Percentiles rank a stretch among this genome's conserved stretches.
Evolutionary conservation across 2,888 invertebrate genomes (phyloP).

Genomic region (Deladenus siricidicola): DNA sequence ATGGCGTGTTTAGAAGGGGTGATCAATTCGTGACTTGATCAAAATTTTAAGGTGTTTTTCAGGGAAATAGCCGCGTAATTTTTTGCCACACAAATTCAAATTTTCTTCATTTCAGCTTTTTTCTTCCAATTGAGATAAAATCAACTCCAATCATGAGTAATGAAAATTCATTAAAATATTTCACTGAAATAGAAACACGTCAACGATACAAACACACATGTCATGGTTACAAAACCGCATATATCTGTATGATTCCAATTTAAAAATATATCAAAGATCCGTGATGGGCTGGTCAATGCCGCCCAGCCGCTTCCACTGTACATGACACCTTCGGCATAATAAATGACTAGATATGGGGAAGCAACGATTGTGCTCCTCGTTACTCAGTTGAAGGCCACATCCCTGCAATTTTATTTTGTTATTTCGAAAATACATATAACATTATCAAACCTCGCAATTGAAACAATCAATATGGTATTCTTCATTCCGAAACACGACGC

Average conservation of each 20-base stretch:
- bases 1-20: too few relatives aligned
- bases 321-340: constrained; percentile 86
- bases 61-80: too few relatives aligned
- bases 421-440: neutral
- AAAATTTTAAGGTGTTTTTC: too few relatives aligned
- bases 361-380: constrained; percentile 84
- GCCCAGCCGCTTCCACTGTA: constrained; percentile 61
- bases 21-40: too few relatives aligned
- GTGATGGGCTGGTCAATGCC: constrained; percentile 28
- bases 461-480: constrained; percentile 99
- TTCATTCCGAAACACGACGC: constrained; percentile 96
- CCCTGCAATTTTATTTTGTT: constrained; percentile 60
- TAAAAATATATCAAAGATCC: constrained; percentile 21
- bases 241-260: neutral
- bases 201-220: too few relatives aligned
- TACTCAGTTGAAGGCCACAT: constrained; percentile 92
- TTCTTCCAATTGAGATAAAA: too few relatives aligned
- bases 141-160: too few relatives aligned
- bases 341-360: constrained; percentile 85
- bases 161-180: too few relatives aligned
- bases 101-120: too few relatives aligned
- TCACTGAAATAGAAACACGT: too few relatives aligned
- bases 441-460: constrained; percentile 70
- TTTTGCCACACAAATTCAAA: too few relatives aligned
- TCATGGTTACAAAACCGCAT: too few relatives aligned